Conservation (phyloP, 2,797 vertebrate genomes). For the Thamnophis elegans region DNA sequence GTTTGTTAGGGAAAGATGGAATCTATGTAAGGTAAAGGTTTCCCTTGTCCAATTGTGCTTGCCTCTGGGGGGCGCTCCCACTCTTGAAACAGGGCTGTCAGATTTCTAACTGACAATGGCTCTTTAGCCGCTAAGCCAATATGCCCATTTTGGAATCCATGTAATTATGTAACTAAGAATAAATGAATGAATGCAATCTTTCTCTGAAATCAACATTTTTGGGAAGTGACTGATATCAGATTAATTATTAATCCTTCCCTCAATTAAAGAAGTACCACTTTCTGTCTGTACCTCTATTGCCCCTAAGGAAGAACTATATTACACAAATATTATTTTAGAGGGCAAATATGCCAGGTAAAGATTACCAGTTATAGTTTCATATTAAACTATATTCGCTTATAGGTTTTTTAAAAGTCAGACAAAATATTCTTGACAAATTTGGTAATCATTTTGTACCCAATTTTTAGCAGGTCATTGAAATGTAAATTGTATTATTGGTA, state of each 20-base stretch:
- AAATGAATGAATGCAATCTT: neutral
- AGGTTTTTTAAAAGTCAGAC: slow-evolving; percentile 53
- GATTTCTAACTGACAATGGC: neutral
- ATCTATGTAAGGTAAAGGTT: neutral
- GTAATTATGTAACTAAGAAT: neutral
- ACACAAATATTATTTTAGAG: slow-evolving; percentile 68
- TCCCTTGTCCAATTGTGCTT: neutral
- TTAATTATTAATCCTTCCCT: neutral
- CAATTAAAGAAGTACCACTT: slow-evolving; percentile 26
- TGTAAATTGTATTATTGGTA: slow-evolving; percentile 32
- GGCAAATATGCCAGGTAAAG: slow-evolving; percentile 67
- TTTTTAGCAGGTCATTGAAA: slow-evolving; percentile 58
- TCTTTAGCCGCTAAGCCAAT: neutral
- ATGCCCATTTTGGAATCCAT: neutral
- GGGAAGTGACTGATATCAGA: slow-evolving; percentile 20
- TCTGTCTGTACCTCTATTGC: slow-evolving; percentile 47
- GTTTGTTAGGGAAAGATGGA: neutral
- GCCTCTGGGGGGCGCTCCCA: neutral
- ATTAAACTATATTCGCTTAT: slow-evolving; percentile 62
- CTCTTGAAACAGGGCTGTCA: neutral
- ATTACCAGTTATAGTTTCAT: slow-evolving; percentile 64
- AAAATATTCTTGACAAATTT: slow-evolving; percentile 55
- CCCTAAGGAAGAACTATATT: slow-evolving; percentile 56
- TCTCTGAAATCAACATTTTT: slow-evolving; percentile 1
- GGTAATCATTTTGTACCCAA: slow-evolving; percentile 61